Percentiles rank a stretch among this genome's conserved stretches.
Conservation (phyloP, 2,113 vertebrate genomes). For the Chaetops frenatus region DNA sequence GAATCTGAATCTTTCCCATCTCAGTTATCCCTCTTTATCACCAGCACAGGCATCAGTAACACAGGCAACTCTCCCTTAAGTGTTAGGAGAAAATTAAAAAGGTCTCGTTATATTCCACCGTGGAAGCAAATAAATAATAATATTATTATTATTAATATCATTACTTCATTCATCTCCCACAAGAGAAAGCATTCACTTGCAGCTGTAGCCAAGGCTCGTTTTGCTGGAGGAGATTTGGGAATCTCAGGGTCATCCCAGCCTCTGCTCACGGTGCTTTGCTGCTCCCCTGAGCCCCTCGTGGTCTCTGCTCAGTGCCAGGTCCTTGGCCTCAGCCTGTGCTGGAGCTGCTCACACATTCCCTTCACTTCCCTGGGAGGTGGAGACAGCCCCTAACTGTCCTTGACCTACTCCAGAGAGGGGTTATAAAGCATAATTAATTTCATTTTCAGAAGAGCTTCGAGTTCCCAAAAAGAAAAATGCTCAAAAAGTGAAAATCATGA, state of each 20-base stretch:
- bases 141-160: not conserved
- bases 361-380: not conserved
- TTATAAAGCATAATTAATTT: constrained; percentile 38
- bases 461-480: constrained; percentile 17
- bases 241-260: not conserved
- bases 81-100: not conserved
- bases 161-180: not conserved
- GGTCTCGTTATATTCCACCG: not conserved
- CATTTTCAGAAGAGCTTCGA: not conserved
- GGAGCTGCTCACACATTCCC: not conserved
- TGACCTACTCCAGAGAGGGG: constrained; percentile 13
- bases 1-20: not conserved
- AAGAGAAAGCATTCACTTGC: not conserved
- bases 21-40: not conserved
- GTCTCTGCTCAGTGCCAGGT: not conserved
- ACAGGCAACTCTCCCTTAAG: not conserved
- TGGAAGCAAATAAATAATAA: not conserved
- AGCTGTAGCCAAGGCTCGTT: not conserved
- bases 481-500: not conserved
- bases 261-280: not conserved
- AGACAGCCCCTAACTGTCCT: not conserved
- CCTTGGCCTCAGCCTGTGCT: not conserved
- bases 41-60: not conserved
- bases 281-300: rapidly evolving
- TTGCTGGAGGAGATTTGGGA: not conserved